phyloP scores from a whole-genome alignment of 2,888 invertebrate species.

The Callinectes sapidus region DNA sequence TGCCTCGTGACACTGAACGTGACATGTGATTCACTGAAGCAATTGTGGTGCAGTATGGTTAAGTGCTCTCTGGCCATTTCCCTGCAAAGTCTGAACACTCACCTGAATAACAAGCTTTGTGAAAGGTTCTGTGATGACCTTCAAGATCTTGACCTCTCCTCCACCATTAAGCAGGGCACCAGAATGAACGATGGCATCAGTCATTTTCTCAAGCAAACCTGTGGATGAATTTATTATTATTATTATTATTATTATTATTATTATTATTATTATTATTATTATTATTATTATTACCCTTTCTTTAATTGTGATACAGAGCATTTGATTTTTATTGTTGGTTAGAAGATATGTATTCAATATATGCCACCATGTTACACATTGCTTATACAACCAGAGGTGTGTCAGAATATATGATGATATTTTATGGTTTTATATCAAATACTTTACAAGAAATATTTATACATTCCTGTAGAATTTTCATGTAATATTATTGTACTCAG shows the following conservation, averaged over 20 bases:
- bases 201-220: conserved; percentile 69
- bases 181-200: conserved; percentile 56
- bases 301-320: background rate
- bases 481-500: background rate
- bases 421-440: too few relatives aligned
- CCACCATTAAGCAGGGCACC: conserved; percentile 49
- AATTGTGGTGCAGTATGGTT: background rate
- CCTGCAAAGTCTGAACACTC: conserved; percentile 52
- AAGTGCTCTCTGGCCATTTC: background rate
- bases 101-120: conserved; percentile 76
- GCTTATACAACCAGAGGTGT: background rate
- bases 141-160: conserved; percentile 75
- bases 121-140: conserved; percentile 77
- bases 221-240: conserved; percentile 5
- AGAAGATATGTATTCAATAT: background rate
- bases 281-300: background rate
- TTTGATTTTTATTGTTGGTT: background rate
- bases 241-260: background rate
- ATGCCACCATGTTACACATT: background rate
- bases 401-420: background rate
- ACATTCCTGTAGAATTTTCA: background rate
- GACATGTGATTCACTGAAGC: background rate
- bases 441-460: too few relatives aligned
- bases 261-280: too few relatives aligned
- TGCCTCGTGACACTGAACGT: background rate